Conservation (phyloP, 2,888 invertebrate species). For the Brenthis daphne region DNA sequence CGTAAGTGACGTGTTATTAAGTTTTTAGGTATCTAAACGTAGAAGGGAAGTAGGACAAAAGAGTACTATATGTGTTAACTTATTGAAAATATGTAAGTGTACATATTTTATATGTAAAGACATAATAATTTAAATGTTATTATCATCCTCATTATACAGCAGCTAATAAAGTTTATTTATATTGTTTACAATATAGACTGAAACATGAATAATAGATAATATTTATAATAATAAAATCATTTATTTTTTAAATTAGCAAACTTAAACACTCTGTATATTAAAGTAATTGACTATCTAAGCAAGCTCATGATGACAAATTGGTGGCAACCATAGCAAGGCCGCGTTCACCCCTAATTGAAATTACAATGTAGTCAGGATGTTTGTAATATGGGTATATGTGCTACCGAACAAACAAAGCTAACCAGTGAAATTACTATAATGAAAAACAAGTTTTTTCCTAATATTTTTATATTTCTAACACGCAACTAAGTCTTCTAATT, state of each 20-base stretch:
- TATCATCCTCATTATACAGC: no score
- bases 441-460: constrained; percentile 18
- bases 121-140: no score
- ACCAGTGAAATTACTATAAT: constrained; percentile 17
- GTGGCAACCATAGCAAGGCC: constrained; percentile 62
- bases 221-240: neutral
- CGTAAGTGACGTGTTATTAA: no score
- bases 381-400: constrained; percentile 18
- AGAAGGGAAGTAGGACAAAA: no score
- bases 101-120: no score
- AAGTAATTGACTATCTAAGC: constrained; percentile 67
- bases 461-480: constrained; percentile 24
- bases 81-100: no score
- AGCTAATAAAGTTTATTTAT: no score
- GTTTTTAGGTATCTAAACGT: no score
- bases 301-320: constrained; percentile 63
- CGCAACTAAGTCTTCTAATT: constrained; percentile 26
- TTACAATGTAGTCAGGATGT: constrained; percentile 50
- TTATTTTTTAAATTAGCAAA: neutral
- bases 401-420: constrained; percentile 11
- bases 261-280: constrained; percentile 52
- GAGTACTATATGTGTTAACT: no score
- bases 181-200: no score
- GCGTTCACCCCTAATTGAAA: constrained; percentile 71
- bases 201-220: no score